These are phyloP conservation scores for Ispidina lecontei DNA, from an alignment of 2,797 vertebrate species.

Conservation along the genomic window DNA sequence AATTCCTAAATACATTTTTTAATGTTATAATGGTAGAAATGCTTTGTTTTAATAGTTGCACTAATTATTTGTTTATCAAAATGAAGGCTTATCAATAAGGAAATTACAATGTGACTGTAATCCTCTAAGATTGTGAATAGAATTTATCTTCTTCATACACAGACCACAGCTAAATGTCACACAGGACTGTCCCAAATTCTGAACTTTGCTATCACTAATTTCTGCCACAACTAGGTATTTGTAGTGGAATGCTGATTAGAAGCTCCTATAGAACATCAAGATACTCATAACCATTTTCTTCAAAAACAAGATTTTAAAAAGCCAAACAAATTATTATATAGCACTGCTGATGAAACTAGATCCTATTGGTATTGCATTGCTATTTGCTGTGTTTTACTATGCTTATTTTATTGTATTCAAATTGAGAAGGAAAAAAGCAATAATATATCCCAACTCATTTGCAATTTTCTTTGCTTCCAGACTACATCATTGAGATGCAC, in stretches of 20 bases:
- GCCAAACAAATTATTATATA: not conserved
- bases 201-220: not conserved
- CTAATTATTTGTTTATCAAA: not conserved
- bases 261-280: not conserved
- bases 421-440: not conserved
- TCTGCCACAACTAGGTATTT: not conserved
- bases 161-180: not conserved
- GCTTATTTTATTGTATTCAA: constrained; percentile 48
- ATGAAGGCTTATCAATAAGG: not conserved
- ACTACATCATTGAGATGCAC: not conserved
- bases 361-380: not conserved
- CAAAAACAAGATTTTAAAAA: constrained; percentile 10
- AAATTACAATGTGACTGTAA: not conserved
- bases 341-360: constrained; percentile 7
- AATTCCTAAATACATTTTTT: constrained; percentile 13
- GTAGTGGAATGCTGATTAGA: not conserved
- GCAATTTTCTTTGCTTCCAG: constrained; percentile 41
- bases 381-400: not conserved
- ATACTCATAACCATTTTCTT: not conserved
- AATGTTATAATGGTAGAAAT: not conserved
- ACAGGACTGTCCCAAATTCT: not conserved
- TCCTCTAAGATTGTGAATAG: not conserved
- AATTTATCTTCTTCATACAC: not conserved
- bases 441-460: constrained; percentile 37
- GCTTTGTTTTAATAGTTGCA: constrained; percentile 5